Evolutionary conservation across 2,113 vertebrate genomes (phyloP).

Genomic region (Nipponia nippon): DNA sequence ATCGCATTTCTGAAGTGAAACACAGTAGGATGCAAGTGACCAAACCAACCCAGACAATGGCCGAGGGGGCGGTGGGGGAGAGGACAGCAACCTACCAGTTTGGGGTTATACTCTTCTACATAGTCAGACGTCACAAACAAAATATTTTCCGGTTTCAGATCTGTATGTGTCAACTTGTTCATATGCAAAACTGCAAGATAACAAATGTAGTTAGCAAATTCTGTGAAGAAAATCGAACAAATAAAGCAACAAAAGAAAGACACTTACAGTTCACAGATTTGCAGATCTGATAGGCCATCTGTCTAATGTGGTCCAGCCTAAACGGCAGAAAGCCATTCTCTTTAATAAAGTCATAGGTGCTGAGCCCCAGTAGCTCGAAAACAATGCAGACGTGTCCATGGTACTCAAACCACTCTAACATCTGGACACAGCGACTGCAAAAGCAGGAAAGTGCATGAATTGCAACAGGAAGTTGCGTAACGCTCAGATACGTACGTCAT

Average conservation of each 20-base stretch:
- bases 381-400: slow-evolving; percentile 84
- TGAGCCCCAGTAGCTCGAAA: slow-evolving; percentile 88
- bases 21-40: neutral
- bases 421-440: slow-evolving; percentile 81
- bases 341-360: slow-evolving; percentile 91
- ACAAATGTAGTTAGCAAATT: neutral
- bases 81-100: slow-evolving; percentile 69
- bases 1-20: slow-evolving; percentile 78
- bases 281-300: slow-evolving; percentile 87
- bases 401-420: slow-evolving; percentile 90
- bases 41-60: neutral
- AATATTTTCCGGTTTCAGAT: slow-evolving; percentile 93
- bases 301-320: slow-evolving; percentile 82
- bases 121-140: slow-evolving; percentile 86
- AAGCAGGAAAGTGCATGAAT: neutral
- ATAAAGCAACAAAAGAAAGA: neutral
- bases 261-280: slow-evolving; percentile 86
- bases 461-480: neutral
- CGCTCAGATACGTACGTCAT: fast-evolving
- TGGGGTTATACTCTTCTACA: slow-evolving; percentile 78
- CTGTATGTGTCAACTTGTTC: slow-evolving; percentile 89
- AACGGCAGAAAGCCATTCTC: slow-evolving; percentile 90
- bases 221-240: neutral
- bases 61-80: no score
- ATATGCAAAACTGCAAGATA: slow-evolving; percentile 81